Percentiles rank a stretch among this genome's conserved stretches.
phyloP scores from a whole-genome alignment of 2,797 vertebrate species.

The Enteromius thamalakanensis region DNA sequence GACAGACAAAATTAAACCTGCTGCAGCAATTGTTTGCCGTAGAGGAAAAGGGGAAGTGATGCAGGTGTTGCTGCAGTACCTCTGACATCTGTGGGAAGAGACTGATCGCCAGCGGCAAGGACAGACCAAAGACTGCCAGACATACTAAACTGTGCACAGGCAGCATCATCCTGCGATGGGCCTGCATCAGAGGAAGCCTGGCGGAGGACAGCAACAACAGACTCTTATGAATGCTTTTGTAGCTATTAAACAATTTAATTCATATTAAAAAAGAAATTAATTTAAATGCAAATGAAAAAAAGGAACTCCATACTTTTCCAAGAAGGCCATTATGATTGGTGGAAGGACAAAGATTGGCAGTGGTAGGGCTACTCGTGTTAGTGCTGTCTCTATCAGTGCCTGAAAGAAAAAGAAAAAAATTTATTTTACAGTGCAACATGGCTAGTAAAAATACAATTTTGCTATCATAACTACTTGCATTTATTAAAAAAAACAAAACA shows the following conservation, averaged over 20 bases:
- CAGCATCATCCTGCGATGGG: slow-evolving; percentile 86
- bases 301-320: slow-evolving; percentile 74
- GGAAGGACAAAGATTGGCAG: slow-evolving; percentile 98
- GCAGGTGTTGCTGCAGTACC: slow-evolving; percentile 73
- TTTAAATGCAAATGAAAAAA: slow-evolving; percentile 8
- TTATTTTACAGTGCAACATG: not conserved
- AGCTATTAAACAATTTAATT: not conserved
- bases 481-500: not conserved
- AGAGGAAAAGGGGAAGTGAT: not conserved
- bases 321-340: slow-evolving; percentile 85
- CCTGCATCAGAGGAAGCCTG: slow-evolving; percentile 87
- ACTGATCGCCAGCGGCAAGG: slow-evolving; percentile 96
- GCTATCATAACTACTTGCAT: not conserved
- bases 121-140: slow-evolving; percentile 93
- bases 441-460: not conserved
- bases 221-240: not conserved
- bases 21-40: slow-evolving; percentile 24
- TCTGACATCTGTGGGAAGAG: slow-evolving; percentile 99
- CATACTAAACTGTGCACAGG: slow-evolving; percentile 95
- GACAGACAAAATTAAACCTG: slow-evolving; percentile 18
- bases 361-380: slow-evolving; percentile 93
- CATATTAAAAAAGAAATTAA: not conserved
- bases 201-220: not conserved
- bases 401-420: slow-evolving; percentile 64
- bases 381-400: slow-evolving; percentile 94